Base-by-base conservation (phyloP, 1,140 invertebrate genomes). In the Latrodectus geometricus region DNA sequence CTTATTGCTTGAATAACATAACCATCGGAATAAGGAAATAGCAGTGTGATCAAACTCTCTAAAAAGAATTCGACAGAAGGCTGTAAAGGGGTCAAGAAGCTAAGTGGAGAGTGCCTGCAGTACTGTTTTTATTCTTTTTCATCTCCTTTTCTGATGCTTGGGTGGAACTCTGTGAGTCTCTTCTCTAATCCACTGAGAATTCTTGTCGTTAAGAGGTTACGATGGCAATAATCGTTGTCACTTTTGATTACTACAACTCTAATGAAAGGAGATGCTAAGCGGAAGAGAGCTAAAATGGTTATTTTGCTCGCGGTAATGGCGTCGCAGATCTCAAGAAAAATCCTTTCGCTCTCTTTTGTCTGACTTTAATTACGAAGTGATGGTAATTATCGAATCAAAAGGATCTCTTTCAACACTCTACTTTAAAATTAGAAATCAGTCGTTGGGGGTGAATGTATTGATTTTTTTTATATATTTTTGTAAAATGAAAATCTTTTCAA, bases 121-220 rank as follows among this genome's bases (percentile, higher is more conserved):
- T 54, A 17, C 12, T 20, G 12, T 76, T 76, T 76, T 61, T 50
- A 8, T 4, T n/a, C 4, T 20, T 76, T 35, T 61, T 4, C 52
- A 52, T 8, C 54, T 14, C 54, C 17, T 61, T 61, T 61, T 61
- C 54, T 61, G 17, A 61, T 61, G 52, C 23, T 23, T 21, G 52
- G 52, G 50, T n/a, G 76, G 9, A 50, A 35, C 70, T 48, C 21
- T 73, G 11, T 14, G 9, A 9, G 56, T 65, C 52, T 23, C 75
- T 65, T n/a, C 21, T n/a, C n/a, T 77, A 77, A 77, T 77, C 75
- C 20, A 35, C 8, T 65, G 54, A 65, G 75, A 20, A 77, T 65
- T 54, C 75, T 77, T 76, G 54, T 61, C 75, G 54, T 77, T 77
- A 61, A 77, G 75, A 77, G 75, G 75, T 77, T 77, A 77, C 54